Base-by-base conservation (phyloP, 37 sponge, comb jelly and placozoan species). In the Crambe crambe region DNA sequence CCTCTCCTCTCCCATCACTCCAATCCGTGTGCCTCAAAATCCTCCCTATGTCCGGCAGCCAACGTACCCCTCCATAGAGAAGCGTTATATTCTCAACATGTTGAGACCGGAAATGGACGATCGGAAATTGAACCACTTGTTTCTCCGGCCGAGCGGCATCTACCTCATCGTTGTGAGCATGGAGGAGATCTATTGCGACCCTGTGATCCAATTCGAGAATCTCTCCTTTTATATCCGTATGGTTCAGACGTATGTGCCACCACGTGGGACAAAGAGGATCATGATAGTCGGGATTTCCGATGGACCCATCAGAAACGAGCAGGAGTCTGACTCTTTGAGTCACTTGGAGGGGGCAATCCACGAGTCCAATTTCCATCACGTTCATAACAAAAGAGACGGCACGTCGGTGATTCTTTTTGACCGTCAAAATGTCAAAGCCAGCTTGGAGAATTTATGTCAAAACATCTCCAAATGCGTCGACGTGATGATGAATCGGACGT, bases 131-230 rank as follows among this genome's bases (percentile, higher is more conserved):
- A 42, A 70, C 38, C 88, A 87, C 60, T 47, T 87, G 61, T 87
- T 70, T 57, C 69, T 87, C 1, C 60, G 68, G 38, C 9, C 70
- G 39, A 77, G 70, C 37, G 88, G 88, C 9, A 60, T 87, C 54
- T 87, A 82, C 43, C 74, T 87, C 68, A 37, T 87, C 18, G 72
- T 58, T 0, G 36, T 76, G 17, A 74, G 72, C 20, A 81, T 87
- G 15, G 72, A 77, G 8, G 82, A 87, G 39, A 42, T 81, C 25
- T 23, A 71, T 15, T 76, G 37, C 1, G 76, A 87, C 65, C 82
- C 88, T 0, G 70, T 76, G 15, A 80, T 80, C 63, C 88, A 87
- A 77, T 81, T 78, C 63, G 88, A 87, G 65, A 87, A 87, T 76
- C 82, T 87, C 39, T 81, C 34, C 41, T 81, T 47, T 76, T 87